Percentiles rank a stretch among this genome's conserved stretches.
These are phyloP conservation scores for Phodopus roborovskii DNA, from an alignment of 2,113 vertebrate genomes.

Conservation along the genomic window DNA sequence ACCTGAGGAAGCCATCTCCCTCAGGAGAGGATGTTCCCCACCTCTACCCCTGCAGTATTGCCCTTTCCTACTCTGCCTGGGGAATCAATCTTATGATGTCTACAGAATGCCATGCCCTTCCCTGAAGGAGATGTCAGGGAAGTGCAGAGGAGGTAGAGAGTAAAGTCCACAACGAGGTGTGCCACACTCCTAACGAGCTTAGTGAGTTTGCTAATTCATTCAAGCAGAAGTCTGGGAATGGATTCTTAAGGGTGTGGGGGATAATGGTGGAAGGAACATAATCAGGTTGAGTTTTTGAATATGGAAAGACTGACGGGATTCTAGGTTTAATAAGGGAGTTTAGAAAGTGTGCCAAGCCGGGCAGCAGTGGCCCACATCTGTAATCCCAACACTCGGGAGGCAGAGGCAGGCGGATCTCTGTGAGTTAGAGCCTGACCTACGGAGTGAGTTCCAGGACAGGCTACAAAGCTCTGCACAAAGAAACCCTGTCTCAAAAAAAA, in stretches of 20 bases:
- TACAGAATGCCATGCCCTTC: neutral
- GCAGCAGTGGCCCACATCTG: too few species aligned
- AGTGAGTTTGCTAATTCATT: neutral
- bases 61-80: neutral
- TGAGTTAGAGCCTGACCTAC: too few species aligned
- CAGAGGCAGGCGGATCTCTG: too few species aligned
- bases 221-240: neutral
- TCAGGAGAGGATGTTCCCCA: neutral
- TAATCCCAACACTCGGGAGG: too few species aligned
- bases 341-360: neutral
- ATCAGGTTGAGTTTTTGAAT: neutral
- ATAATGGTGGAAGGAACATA: neutral
- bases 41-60: neutral
- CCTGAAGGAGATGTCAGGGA: neutral
- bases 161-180: neutral
- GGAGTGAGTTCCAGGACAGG: too few species aligned
- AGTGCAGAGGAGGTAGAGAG: too few species aligned
- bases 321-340: neutral
- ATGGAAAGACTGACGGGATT: neutral
- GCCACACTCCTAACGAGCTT: neutral
- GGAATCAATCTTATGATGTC: neutral
- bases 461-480: too few species aligned
- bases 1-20: neutral
- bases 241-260: neutral
- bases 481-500: too few species aligned